Evolutionary conservation across 2,113 vertebrate species (phyloP), one percentile per base, ranked within the genome.

Genomic region (Ovis canadensis): DNA sequence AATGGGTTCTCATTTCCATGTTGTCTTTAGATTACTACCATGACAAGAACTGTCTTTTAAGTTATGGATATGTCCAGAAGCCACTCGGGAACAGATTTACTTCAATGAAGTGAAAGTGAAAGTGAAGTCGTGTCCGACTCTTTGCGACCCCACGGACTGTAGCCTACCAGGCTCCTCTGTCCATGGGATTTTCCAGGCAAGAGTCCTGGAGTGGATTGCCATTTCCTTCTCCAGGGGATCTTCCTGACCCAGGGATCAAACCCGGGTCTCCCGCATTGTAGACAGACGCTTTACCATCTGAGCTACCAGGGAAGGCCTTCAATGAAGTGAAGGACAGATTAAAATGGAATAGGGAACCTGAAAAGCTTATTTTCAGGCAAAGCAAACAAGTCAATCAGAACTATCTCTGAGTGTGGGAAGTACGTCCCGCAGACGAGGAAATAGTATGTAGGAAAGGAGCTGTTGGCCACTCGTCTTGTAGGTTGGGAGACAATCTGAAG

Each of bases 391-490:
- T 23, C 71, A 31, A 15, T 33, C 43, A 54, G 84, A 60, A 60
- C 50, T 17, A 0, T 25, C 45, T 43, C 55, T 14, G 55, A 64
- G 54, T 9, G 45, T 50, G 50, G 54, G 67, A 59, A 17, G 14
- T 1, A 15, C 2, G 1, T 17, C 48, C 14, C 25, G 0, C n/a
- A 48, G 71, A 59, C 9, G 9, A 67, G 59, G 74, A 45, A 36
- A 60, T 11, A 16, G 0, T 16, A 3, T 33, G 52, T 40, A 19
- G 19, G 36, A 15, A 36, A 3, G n/a, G 40, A 81, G 59, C 27
- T 31, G 31, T 7, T n/a, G 57, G 21, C 33, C 36, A 33, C 6
- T 0, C 3, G 3, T 36, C 50, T 43, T 0, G 1, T 21, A 6
- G 19, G 13, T 14, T 7, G 52, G 29, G 40, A n/a, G 29, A 17